phyloP scores from a whole-genome alignment of 23 tunicate species.

The Corella eumyota region DNA sequence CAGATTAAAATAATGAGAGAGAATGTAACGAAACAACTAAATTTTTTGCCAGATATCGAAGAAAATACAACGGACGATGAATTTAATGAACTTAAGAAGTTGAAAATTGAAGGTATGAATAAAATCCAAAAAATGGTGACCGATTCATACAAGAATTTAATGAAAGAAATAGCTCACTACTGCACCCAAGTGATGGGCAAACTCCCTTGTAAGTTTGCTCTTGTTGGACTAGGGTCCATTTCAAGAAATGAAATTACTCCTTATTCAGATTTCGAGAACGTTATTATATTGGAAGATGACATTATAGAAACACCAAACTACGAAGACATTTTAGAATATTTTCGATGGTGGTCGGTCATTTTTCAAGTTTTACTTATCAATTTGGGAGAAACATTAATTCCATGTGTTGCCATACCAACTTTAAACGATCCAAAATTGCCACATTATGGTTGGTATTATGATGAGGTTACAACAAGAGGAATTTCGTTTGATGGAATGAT shows the following conservation, averaged over 20 bases:
- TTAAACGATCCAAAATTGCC: not conserved
- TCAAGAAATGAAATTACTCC: constrained; percentile 21
- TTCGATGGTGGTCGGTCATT: constrained; percentile 21
- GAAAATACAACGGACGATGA: not conserved
- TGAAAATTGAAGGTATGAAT: not conserved
- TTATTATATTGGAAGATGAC: constrained; percentile 25
- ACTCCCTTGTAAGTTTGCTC: constrained; percentile 16
- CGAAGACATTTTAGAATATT: constrained; percentile 5
- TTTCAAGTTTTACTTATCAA: constrained; percentile 13
- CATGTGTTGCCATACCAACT: constrained; percentile 10
- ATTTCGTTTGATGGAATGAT: constrained; percentile 26
- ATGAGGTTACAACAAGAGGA: constrained; percentile 19
- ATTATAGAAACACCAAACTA: constrained; percentile 1
- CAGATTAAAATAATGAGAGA: not conserved
- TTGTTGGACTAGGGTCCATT: constrained; percentile 25
- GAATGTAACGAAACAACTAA: not conserved
- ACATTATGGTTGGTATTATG: constrained; percentile 18
- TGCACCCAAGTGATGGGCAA: constrained; percentile 5
- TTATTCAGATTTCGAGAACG: constrained; percentile 32
- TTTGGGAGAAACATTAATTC: constrained; percentile 26
- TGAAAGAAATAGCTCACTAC: constrained; percentile 7
- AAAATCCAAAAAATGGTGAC: not conserved
- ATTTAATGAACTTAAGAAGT: not conserved
- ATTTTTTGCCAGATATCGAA: not conserved
- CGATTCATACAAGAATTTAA: not conserved